Percentiles rank a stretch among this genome's conserved stretches.
Conservation (phyloP, 2,113 vertebrate species). For the Corapipo altera region DNA sequence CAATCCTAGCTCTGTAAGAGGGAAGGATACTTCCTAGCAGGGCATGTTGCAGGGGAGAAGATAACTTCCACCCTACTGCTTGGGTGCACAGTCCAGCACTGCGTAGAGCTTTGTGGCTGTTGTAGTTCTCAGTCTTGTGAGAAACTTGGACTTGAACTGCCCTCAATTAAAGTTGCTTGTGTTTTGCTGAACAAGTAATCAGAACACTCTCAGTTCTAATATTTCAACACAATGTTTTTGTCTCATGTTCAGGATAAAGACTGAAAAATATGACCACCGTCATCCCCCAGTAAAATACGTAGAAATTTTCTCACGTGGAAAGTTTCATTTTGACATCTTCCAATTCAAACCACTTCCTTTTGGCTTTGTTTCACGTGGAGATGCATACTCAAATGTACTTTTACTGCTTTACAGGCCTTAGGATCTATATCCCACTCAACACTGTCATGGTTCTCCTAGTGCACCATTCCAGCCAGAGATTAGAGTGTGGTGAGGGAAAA, state of each 20-base stretch:
- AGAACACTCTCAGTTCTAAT: neutral
- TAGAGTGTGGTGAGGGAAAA: neutral
- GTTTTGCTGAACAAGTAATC: neutral
- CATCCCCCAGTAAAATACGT: neutral
- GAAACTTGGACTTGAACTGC: neutral
- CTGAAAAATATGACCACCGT: neutral
- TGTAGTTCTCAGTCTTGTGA: neutral
- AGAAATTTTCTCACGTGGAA: neutral
- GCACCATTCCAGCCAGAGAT: neutral
- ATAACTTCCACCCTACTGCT: neutral
- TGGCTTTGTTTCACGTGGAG: neutral
- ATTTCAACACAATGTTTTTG: neutral
- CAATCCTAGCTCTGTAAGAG: neutral
- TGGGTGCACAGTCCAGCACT: neutral
- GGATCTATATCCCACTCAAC: neutral
- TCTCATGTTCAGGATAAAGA: neutral
- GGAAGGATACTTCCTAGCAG: neutral
- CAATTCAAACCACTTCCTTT: neutral
- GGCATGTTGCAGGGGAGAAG: neutral
- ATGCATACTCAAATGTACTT: neutral
- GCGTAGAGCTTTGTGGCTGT: neutral
- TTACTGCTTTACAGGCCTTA: neutral
- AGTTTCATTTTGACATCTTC: neutral
- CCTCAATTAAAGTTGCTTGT: neutral
- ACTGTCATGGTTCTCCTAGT: neutral